Evolutionary conservation across 1,140 invertebrate species (phyloP).

Genomic region (Gonioctena quinquepunctata): DNA sequence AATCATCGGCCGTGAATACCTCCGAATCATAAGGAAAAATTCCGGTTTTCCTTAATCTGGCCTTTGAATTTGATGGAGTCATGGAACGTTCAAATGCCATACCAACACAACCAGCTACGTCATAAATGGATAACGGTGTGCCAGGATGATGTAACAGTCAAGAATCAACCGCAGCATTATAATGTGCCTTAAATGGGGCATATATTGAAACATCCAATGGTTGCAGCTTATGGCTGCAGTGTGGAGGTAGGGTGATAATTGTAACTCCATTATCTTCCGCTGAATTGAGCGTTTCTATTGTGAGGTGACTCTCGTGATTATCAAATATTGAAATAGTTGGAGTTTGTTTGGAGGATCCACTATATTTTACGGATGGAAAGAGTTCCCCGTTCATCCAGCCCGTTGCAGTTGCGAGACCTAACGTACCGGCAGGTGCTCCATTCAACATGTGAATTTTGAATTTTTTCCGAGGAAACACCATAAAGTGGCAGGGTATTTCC

Average conservation of each 20-base stretch:
- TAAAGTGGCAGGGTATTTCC: too few species aligned
- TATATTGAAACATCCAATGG: constrained; percentile 57
- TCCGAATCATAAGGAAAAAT: constrained; percentile 55
- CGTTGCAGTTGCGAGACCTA: constrained; percentile 47
- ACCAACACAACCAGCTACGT: constrained; percentile 24
- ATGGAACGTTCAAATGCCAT: constrained; percentile 22
- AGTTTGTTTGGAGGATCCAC: constrained; percentile 43
- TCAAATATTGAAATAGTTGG: constrained; percentile 53
- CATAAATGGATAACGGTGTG: constrained; percentile 30
- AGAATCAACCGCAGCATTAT: constrained; percentile 38
- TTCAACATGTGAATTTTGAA: constrained; percentile 34
- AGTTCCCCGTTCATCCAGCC: constrained; percentile 56
- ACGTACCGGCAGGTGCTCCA: constrained; percentile 49
- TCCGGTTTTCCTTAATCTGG: constrained; percentile 54
- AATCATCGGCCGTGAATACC: constrained; percentile 54
- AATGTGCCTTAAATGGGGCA: constrained; percentile 47
- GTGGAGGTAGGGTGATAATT: constrained; percentile 57
- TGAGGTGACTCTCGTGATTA: constrained; percentile 53
- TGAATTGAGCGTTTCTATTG: constrained; percentile 49
- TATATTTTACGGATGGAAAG: constrained; percentile 52
- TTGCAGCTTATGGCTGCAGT: constrained; percentile 57
- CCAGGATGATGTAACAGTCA: constrained; percentile 54
- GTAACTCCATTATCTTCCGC: constrained; percentile 46
- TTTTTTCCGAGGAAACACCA: constrained; percentile 37
- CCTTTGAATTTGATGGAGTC: constrained; percentile 52